Evolutionary conservation across 2,888 invertebrate genomes (phyloP), one percentile per base, ranked within the genome.

Genomic region (Poecilobothrus nobilitatus): DNA sequence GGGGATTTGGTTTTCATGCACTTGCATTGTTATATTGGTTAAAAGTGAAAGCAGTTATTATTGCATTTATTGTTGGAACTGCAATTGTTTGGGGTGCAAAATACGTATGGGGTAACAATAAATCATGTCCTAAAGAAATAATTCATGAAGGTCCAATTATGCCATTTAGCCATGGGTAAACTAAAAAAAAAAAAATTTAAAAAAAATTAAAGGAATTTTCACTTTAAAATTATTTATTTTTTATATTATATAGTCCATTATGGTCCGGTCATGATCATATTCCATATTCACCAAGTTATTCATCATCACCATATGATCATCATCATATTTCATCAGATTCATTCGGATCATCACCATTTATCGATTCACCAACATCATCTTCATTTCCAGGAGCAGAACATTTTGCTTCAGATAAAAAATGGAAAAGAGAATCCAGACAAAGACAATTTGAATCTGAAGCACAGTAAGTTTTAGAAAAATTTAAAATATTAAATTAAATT

Each of bases 121-220:
- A 61, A 77, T 78, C 71, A 67, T 77, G 70, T 73, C 67, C 71
- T 69, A 63, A 63, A 27, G 77, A 73, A 68, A 68, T 72, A 44
- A 70, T 73, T 0, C 72, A 72, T 22, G 73, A 73, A 63, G 70
- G 73, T 4, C 73, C 76, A 18, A 71, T 78, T 4, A 73, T 74
- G 22, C 72, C 76, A 15, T 77, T 78, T 62, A 80, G 81, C 70
- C 80, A 80, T 75, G 79, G 80, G 81, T 81, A 76, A 77, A 76
- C 72, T 18, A 18, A 53, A 44, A 15, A 44, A n/a, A 8, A 62
- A 2, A n/a, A 22, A 12, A n/a, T n/a, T 8, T 34, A n/a, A 12
- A 41, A n/a, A 33, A n/a, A 61, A 44, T 65, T 22, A 20, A 8
- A 15, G n/a, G n/a, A n/a, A n/a, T n/a, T 8, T 9, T n/a, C 20